phyloP scores from a whole-genome alignment of 2,888 invertebrate genomes.

The Temnothorax unifasciatus region DNA sequence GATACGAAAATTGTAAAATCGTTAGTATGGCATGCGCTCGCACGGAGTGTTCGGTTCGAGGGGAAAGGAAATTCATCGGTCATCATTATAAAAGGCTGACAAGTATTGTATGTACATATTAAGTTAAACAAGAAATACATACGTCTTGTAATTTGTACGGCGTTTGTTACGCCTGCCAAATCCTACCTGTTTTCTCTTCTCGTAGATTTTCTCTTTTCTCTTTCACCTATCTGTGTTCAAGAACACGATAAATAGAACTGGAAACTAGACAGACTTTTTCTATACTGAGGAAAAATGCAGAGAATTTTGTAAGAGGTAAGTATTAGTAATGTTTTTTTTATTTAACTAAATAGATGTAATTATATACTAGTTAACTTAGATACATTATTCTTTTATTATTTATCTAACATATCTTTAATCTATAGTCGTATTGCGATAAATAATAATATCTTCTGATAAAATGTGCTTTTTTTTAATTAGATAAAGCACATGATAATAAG shows the following conservation, averaged over 20 bases:
- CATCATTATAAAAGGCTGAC: slow-evolving; percentile 35
- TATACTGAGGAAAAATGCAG: slow-evolving; percentile 13
- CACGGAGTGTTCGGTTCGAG: slow-evolving; percentile 4
- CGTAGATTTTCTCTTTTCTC: slow-evolving; percentile 34
- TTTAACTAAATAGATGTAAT: not conserved
- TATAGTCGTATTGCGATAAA: not conserved
- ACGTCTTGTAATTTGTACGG: slow-evolving; percentile 68
- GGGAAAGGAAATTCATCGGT: slow-evolving; percentile 32
- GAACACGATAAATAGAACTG: slow-evolving; percentile 40
- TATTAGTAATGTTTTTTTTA: slow-evolving; percentile 39
- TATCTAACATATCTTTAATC: not conserved
- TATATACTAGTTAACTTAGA: not conserved
- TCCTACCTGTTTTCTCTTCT: slow-evolving; percentile 3
- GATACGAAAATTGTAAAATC: slow-evolving; percentile 35
- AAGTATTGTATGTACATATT: slow-evolving; percentile 78
- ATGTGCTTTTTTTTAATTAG: not conserved
- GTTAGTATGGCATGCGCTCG: slow-evolving; percentile 3
- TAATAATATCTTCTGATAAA: slow-evolving; percentile 1
- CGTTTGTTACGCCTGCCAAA: not conserved
- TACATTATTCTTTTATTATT: not conserved
- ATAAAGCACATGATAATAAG: not conserved
- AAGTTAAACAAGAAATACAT: slow-evolving; percentile 62
- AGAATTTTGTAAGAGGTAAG: slow-evolving; percentile 30
- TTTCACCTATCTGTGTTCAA: not conserved
- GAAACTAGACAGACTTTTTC: slow-evolving; percentile 39